Evolutionary conservation across 2,797 vertebrate genomes (phyloP).

Genomic region (Macropus fuliginosus): DNA sequence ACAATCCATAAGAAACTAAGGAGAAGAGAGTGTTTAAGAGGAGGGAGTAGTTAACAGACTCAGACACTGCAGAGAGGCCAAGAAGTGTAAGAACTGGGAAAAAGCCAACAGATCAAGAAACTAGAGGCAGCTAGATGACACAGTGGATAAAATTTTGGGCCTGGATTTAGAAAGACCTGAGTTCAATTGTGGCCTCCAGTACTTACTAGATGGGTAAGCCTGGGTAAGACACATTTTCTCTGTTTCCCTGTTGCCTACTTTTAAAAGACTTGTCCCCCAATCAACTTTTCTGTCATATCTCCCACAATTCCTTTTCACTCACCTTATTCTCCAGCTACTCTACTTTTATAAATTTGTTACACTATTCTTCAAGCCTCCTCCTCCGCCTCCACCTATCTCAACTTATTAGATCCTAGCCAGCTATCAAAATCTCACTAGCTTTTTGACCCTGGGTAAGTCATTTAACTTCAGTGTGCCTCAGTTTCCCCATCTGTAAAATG

Average conservation of each 20-base stretch:
- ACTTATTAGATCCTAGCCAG: neutral
- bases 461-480: neutral
- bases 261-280: neutral
- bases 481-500: neutral
- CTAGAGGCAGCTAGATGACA: neutral
- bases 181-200: neutral
- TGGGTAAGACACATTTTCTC: neutral
- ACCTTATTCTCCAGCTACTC: neutral
- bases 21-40: neutral
- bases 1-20: neutral
- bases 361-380: neutral
- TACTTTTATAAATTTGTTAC: neutral
- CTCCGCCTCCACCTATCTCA: neutral
- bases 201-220: neutral
- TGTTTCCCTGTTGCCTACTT: neutral
- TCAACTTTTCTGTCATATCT: neutral
- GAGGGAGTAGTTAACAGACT: neutral
- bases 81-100: neutral
- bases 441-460: neutral
- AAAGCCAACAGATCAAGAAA: neutral
- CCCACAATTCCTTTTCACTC: neutral
- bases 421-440: neutral
- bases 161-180: neutral
- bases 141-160: neutral
- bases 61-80: neutral